Evolutionary conservation across 2,113 vertebrate genomes (phyloP), one percentile per base, ranked within the genome.

Genomic region (Oreocharis arfaki): DNA sequence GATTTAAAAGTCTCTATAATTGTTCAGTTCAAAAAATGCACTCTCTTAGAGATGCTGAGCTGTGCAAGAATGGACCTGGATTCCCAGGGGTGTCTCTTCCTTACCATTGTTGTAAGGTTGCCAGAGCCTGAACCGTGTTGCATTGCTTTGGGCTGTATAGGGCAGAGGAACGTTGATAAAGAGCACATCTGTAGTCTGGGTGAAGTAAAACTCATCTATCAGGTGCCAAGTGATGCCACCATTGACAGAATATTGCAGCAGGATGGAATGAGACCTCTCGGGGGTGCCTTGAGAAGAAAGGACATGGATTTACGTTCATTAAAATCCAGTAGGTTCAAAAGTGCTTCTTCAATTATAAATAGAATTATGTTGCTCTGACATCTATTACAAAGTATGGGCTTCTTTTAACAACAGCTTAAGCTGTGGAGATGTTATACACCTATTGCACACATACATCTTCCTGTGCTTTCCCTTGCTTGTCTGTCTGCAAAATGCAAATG

Each of bases 171-270:
- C 98, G 49, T 99, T 99, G 87, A 99, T 98, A 89, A 99, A 99
- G 80, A 99, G 98, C 4, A 99, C 98, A 74, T 98, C 99, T 9
- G 99, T 99, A 11, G 99, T 99, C 83, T 99, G 98, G 21, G 99
- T 99, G 95, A 99, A 99, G 96, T 99, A 99, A 96, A 99, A 99
- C 97, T 99, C 99, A 93, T 99, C 99, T 97, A 99, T 96, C 86
- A 99, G 98, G 76, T 99, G 97, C 99, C 99, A 99, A 83, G 98
- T 99, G 94, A 99, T 99, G 26, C 99, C 99, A 52, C 99, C 99
- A 1, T 98, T 99, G 97, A 99, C 96, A 16, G 99, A 99, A 96
- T 98, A 99, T 89, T 99, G 99, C 88, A 99, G 97, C 64, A 99
- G 98, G 88, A 99, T 98, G 23, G 99, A 99, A 97, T 99, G 99